A percentile compares a stretch with the other conserved stretches of the same genome.
Conservation (phyloP, 2,113 vertebrate genomes). For the Eulacestoma nigropectus region DNA sequence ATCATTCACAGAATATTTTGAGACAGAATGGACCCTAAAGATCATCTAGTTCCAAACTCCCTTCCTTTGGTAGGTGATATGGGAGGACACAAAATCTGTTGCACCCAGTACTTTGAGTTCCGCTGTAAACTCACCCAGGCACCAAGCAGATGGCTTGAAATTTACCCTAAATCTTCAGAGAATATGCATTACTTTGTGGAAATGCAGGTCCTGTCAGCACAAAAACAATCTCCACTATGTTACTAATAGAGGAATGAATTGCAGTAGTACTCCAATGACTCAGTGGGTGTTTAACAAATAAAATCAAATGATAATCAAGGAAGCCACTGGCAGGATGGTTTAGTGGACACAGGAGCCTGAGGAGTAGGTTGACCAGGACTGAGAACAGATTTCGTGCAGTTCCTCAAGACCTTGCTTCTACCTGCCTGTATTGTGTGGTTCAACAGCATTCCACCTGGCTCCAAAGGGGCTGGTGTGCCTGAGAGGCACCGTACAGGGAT, state of each 20-base stretch:
- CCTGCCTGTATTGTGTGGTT: not conserved
- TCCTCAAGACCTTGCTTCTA: not conserved
- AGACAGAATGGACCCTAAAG: not conserved
- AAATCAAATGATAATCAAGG: not conserved
- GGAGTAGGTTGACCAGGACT: not conserved
- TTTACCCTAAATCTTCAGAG: not conserved
- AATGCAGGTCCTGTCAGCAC: not conserved
- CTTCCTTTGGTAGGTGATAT: not conserved
- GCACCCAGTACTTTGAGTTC: not conserved
- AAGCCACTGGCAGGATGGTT: not conserved
- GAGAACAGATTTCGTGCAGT: not conserved
- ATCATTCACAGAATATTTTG: not conserved
- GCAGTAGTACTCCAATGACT: not conserved
- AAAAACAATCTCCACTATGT: not conserved
- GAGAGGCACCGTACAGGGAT: not conserved
- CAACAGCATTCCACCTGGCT: not conserved
- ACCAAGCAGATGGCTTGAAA: not conserved
- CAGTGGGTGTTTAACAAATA: not conserved
- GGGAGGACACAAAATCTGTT: not conserved
- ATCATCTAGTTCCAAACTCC: not conserved
- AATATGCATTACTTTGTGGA: not conserved
- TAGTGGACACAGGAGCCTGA: not conserved
- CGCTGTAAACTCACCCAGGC: not conserved
- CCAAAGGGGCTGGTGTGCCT: not conserved
- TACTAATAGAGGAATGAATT: not conserved